Conservation (phyloP, 2,113 vertebrate genomes). For the Raja brachyura region DNA sequence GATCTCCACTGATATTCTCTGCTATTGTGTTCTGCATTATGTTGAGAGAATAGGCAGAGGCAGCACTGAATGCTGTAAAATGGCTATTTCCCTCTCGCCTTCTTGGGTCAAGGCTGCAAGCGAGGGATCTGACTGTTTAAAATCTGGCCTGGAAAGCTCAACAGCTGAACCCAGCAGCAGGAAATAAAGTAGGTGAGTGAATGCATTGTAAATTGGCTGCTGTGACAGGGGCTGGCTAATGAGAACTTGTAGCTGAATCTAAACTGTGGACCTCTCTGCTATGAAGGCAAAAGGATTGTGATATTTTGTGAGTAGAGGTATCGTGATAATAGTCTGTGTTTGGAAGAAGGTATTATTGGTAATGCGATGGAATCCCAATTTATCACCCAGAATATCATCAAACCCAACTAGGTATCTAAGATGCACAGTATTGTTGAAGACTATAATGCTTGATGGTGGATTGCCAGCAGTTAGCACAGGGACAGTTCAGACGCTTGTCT, state of each 20-base stretch:
- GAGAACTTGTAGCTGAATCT: not conserved
- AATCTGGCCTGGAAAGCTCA: not conserved
- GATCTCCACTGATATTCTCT: not conserved
- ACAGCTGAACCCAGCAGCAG: not conserved
- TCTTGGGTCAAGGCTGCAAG: not conserved
- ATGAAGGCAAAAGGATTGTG: not conserved
- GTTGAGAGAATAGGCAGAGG: not conserved
- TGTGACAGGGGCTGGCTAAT: not conserved
- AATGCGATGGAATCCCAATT: not conserved
- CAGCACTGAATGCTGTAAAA: not conserved
- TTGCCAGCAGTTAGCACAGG: not conserved
- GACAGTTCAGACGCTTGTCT: not conserved
- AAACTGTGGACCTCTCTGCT: not conserved
- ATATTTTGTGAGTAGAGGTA: not conserved
- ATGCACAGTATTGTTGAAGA: not conserved
- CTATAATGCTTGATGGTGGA: not conserved
- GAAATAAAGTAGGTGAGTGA: not conserved
- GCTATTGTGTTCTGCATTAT: not conserved
- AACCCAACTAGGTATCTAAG: not conserved
- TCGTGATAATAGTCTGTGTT: not conserved
- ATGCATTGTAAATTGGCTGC: not conserved
- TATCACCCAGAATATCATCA: not conserved
- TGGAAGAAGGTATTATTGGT: not conserved
- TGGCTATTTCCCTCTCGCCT: not conserved
- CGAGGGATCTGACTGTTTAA: not conserved